Evolutionary conservation across 1,140 invertebrate species (phyloP), one percentile per base, ranked within the genome.

Genomic region (Campodea augens): DNA sequence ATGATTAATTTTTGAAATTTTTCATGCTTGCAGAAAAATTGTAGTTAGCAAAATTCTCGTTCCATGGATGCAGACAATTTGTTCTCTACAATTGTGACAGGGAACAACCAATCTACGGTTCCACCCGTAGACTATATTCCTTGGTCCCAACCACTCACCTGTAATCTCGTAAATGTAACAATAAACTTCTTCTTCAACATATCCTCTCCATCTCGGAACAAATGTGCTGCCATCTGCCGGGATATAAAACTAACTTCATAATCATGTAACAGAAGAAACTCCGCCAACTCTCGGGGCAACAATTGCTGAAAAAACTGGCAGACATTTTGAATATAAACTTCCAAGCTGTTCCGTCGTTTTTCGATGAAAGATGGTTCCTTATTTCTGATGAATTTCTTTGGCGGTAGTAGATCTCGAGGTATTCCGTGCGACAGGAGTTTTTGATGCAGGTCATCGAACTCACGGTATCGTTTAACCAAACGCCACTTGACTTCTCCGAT

Each of bases 371-470:
- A 66, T 12, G 85, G 83, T 52, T 73, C 74, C 51, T 74, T 74
- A 52, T 81, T 82, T 0, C 81, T 78, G 54, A 85, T 75, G 13
- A 91, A 67, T 64, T 91, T 91, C 59, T 95, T 95, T 3, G 86
- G 84, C 15, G 90, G 90, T 12, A 95, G 58, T 44, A 89, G 67
- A 52, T 85, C 84, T 59, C 82, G 86, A 19, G 74, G 71, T 1
- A 89, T 75, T 15, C 81, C 75, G 58, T 83, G 75, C 51, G 85
- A 79, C 0, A 85, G 74, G 5, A 93, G 68, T 55, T 76, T 77
- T 13, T 87, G 80, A 58, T 95, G 82, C 4, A 95, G 67, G 36
- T 85, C 80, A 43, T 75, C 74, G 62, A 95, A 95, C 52, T 91
- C 85, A 56, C 74, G 87, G 61, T 91, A 95, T 41, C 88, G 71